Conservation (phyloP, 2,113 vertebrate genomes). For the Albula glossodonta region DNA sequence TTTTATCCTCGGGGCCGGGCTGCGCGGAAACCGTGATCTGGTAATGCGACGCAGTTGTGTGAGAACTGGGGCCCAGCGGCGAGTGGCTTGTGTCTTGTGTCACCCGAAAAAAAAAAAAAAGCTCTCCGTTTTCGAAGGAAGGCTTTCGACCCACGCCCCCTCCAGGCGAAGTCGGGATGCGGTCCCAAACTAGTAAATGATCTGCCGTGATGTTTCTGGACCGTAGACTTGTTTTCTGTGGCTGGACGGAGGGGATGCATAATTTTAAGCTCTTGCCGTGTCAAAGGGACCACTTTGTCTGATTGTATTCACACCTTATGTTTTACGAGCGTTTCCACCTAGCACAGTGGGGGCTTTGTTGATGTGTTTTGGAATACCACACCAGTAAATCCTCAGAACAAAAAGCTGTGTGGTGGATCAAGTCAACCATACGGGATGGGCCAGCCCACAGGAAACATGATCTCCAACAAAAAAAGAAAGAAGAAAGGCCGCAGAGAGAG, state of each 20-base stretch:
- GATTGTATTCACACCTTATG: slow-evolving; percentile 9
- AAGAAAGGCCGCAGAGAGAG: background rate
- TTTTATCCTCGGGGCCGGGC: slow-evolving; percentile 27
- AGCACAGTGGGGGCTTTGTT: background rate
- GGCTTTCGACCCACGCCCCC: too few relatives aligned
- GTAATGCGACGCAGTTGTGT: slow-evolving; percentile 16
- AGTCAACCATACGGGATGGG: background rate
- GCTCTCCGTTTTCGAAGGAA: too few relatives aligned
- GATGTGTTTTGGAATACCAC: background rate
- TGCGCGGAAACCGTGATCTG: too few relatives aligned
- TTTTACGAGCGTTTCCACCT: background rate
- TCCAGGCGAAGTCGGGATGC: too few relatives aligned
- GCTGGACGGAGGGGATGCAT: too few relatives aligned
- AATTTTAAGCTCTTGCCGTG: background rate
- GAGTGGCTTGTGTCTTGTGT: background rate
- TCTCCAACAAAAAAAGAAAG: background rate
- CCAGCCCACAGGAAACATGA: background rate
- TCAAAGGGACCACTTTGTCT: background rate
- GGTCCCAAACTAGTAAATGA: background rate
- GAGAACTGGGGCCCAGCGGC: background rate
- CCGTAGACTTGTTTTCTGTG: background rate
- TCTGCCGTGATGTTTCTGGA: background rate
- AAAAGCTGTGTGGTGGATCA: background rate
- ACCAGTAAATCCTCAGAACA: background rate
- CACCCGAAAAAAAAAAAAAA: background rate